phyloP scores from a whole-genome alignment of 92 coral and sea anemone genomes.

The Nematostella vectensis region DNA sequence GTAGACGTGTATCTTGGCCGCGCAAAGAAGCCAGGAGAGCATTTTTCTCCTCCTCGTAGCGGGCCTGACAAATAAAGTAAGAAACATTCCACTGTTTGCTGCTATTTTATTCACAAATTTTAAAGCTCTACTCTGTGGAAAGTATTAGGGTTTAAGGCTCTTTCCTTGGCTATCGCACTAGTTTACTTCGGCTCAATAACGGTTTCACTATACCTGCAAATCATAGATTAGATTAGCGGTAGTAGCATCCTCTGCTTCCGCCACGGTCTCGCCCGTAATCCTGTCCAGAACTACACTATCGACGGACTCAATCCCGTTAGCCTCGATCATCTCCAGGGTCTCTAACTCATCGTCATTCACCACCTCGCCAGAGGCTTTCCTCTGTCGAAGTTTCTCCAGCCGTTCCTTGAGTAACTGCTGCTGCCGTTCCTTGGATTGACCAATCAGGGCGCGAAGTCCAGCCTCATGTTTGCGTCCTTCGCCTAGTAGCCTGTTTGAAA shows the following conservation, averaged over 20 bases:
- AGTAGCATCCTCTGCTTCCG: constrained; percentile 59
- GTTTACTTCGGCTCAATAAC: too few species aligned
- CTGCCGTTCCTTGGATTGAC: constrained; percentile 81
- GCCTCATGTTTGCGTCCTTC: constrained; percentile 93
- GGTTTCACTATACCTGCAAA: constrained; percentile 86
- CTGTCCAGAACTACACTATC: constrained; percentile 54
- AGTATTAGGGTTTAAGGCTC: too few species aligned
- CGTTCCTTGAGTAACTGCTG: constrained; percentile 70
- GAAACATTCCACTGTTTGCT: too few species aligned
- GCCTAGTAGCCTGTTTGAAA: constrained; percentile 57
- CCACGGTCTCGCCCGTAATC: constrained; percentile 42
- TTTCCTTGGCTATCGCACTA: too few species aligned
- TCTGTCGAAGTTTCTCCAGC: constrained; percentile 62
- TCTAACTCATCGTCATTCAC: constrained; percentile 70
- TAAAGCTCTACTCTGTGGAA: too few species aligned
- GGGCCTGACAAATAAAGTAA: constrained; percentile 2
- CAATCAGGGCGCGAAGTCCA: constrained; percentile 71
- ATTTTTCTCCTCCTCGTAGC: constrained; percentile 91
- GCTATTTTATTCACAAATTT: too few species aligned
- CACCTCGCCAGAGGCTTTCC: constrained; percentile 72
- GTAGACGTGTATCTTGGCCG: constrained; percentile 69
- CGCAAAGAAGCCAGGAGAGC: constrained; percentile 81
- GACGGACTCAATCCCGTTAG: constrained; percentile 63
- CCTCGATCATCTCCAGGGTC: constrained; percentile 78
- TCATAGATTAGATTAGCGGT: constrained; percentile 66